Percentiles rank a stretch among this genome's conserved stretches.
These are phyloP conservation scores for Poecilia picta DNA, from an alignment of 2,797 vertebrate genomes.

Conservation along the genomic window DNA sequence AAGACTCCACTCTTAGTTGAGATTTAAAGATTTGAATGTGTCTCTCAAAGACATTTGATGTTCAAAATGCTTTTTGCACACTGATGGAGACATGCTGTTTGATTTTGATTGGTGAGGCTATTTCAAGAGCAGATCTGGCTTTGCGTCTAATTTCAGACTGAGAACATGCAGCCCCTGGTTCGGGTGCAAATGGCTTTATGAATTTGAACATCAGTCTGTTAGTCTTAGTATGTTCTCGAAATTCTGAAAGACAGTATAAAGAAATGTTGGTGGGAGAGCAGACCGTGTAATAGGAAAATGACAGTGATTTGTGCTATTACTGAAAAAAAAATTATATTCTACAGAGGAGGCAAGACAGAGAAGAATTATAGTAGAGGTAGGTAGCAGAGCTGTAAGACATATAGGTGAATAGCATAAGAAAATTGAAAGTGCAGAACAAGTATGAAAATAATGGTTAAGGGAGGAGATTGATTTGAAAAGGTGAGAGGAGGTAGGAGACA, in stretches of 20 bases:
- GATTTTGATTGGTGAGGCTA: neutral
- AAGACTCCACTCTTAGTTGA: neutral
- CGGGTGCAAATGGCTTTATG: neutral
- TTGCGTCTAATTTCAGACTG: neutral
- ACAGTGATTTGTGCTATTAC: neutral
- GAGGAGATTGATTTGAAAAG: slow-evolving; percentile 27
- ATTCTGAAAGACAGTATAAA: neutral
- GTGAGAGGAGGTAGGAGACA: slow-evolving; percentile 19
- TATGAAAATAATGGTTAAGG: slow-evolving; percentile 9
- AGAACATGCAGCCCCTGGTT: neutral
- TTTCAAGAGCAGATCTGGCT: neutral
- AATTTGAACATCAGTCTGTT: neutral
- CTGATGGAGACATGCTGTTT: neutral
- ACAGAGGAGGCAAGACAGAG: neutral
- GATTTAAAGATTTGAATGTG: neutral
- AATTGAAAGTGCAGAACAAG: slow-evolving; percentile 22
- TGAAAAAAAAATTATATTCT: neutral
- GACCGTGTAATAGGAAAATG: slow-evolving; percentile 18
- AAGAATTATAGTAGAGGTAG: slow-evolving; percentile 4
- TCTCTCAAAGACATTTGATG: neutral
- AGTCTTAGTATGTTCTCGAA: neutral
- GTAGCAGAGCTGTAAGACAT: slow-evolving; percentile 20
- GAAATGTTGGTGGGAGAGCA: neutral
- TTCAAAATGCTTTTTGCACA: neutral
- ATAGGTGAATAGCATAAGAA: slow-evolving; percentile 23